Conservation (phyloP, 1,140 invertebrate species). For the Gonatopus flavifemur region DNA sequence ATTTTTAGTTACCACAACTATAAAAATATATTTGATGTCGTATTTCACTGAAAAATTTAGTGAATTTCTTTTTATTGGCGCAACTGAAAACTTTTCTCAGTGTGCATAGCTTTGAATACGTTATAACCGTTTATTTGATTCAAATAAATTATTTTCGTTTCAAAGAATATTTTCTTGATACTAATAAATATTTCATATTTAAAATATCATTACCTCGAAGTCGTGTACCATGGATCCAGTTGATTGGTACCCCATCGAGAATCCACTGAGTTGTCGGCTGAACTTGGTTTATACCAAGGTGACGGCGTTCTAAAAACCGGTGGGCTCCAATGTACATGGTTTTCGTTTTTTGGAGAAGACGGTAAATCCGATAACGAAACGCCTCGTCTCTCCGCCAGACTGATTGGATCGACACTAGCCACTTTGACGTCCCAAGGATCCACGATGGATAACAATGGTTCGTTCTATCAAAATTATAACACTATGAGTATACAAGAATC, state of each 20-base stretch:
- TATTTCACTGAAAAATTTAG: no score
- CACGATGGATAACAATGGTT: conserved; percentile 53
- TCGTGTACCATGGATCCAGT: conserved; percentile 10
- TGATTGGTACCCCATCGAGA: background rate
- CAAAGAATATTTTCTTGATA: no score
- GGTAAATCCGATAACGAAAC: conserved; percentile 30
- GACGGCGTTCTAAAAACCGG: conserved; percentile 36
- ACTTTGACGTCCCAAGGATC: conserved; percentile 55
- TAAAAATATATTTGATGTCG: no score
- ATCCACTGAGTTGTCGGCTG: background rate
- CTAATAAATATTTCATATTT: no score
- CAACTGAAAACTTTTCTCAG: no score
- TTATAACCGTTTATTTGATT: no score
- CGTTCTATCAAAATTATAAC: no score
- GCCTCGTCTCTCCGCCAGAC: conserved; percentile 39
- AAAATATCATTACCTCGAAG: conserved; percentile 21
- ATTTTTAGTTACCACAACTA: no score
- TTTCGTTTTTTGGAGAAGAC: conserved; percentile 19
- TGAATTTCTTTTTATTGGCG: no score
- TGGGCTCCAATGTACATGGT: conserved; percentile 1
- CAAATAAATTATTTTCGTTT: no score
- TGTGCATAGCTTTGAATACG: no score
- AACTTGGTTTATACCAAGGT: conserved; percentile 51
- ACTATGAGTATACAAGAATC: no score
- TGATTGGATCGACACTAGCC: conserved; percentile 50